Percentiles rank a stretch among this genome's conserved stretches.
Conservation (phyloP, 2,888 invertebrate species). For the Ennomos erosarius region DNA sequence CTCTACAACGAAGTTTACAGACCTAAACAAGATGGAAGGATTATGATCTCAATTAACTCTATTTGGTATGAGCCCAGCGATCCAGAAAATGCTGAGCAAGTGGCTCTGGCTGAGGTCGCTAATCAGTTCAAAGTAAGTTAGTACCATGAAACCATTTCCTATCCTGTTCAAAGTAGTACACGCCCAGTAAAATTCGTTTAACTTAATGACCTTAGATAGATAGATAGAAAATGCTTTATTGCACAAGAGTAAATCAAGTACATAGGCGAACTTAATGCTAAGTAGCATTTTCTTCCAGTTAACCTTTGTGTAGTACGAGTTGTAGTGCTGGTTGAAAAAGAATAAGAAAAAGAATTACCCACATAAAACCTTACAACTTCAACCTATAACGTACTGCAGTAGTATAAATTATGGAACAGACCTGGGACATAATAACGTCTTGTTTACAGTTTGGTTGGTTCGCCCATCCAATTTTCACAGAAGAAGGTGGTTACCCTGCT, state of each 20-base stretch:
- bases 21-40: slow-evolving; percentile 79
- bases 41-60: slow-evolving; percentile 83
- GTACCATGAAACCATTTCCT: not conserved
- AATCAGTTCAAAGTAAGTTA: slow-evolving; percentile 79
- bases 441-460: slow-evolving; percentile 81
- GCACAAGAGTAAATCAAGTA: too few relatives aligned
- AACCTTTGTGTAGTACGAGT: too few relatives aligned
- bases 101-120: slow-evolving; percentile 76
- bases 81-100: slow-evolving; percentile 69
- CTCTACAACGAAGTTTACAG: slow-evolving; percentile 87
- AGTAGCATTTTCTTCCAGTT: too few relatives aligned
- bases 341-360: too few relatives aligned
- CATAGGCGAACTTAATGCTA: too few relatives aligned
- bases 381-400: too few relatives aligned
- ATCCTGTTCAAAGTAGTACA: not conserved
- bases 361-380: too few relatives aligned
- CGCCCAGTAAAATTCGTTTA: too few relatives aligned
- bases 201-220: too few relatives aligned
- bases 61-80: slow-evolving; percentile 82
- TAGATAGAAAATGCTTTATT: too few relatives aligned
- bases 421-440: not conserved
- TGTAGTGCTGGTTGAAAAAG: too few relatives aligned
- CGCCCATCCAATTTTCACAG: slow-evolving; percentile 81
- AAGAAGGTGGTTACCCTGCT: slow-evolving; percentile 78
- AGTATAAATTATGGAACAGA: too few relatives aligned